Evolutionary conservation across 2,888 invertebrate genomes (phyloP), one percentile per base, ranked within the genome.

Genomic region (Mimachlamys varia): DNA sequence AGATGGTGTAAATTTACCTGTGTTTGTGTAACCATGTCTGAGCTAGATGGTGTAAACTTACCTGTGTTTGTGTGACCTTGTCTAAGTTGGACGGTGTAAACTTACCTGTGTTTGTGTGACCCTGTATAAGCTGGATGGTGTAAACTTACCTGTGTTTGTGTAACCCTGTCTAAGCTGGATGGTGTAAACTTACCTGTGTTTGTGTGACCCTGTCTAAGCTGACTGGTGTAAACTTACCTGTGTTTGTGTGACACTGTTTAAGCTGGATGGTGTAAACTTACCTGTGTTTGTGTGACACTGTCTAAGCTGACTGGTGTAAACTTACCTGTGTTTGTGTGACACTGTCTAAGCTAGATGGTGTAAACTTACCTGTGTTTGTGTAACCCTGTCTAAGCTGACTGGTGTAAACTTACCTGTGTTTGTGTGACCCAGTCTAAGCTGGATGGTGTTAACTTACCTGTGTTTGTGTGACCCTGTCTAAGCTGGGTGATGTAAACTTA

Each of bases 141-240:
- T n/a, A n/a, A n/a, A n/a, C n/a, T n/a, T n/a, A n/a, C n/a, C n/a
- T 76, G 76, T 27, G 76, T 76, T 76, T 76, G 76, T 76, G 76
- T 76, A 0, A 76, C 76, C 27, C 76, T 19, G 76, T 76, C 76
- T 33, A 76, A 76, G 33, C 33, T 33, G 19, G 76, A 76, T 33
- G 27, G 27, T n/a, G n/a, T n/a, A n/a, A n/a, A n/a, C n/a, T n/a
- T n/a, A n/a, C n/a, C n/a, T 76, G 76, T 27, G 76, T 76, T 76
- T 76, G 76, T 76, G 76, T 76, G 10, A 76, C 76, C 27, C 76
- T 19, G 76, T 76, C 76, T 33, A 76, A 76, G 33, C 33, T 33
- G 19, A 33, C 27, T 33, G 27, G 27, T n/a, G n/a, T n/a, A n/a
- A n/a, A n/a, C n/a, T n/a, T n/a, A n/a, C n/a, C n/a, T 76, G 76